A percentile compares a stretch with the other conserved stretches of the same genome.
Evolutionary conservation across 1,140 invertebrate genomes (phyloP).

Genomic region (Diachasma alloeum): DNA sequence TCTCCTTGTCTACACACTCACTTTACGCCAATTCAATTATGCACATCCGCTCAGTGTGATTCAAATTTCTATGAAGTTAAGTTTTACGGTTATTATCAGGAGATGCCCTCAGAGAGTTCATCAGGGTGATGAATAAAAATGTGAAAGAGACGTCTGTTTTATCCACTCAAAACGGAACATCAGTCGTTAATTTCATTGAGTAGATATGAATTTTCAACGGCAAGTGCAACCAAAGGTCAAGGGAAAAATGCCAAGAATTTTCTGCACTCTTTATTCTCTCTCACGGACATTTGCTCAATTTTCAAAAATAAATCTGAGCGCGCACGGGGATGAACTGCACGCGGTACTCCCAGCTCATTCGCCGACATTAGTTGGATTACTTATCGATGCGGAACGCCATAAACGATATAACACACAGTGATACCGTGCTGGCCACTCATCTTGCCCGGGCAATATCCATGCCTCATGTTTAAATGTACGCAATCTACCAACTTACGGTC

Average conservation of each 20-base stretch:
- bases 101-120: neutral
- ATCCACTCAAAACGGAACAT: neutral
- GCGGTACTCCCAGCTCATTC: neutral
- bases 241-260: too few relatives aligned
- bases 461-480: conserved; percentile 36
- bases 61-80: neutral
- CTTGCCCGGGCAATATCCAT: conserved; percentile 3
- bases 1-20: conserved; percentile 7
- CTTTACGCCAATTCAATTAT: conserved; percentile 23
- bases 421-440: neutral
- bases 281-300: neutral
- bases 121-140: neutral
- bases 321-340: neutral
- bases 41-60: conserved; percentile 4
- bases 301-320: neutral
- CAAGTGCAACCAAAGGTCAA: too few relatives aligned
- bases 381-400: conserved; percentile 19
- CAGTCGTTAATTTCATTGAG: too few relatives aligned
- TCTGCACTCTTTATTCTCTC: neutral
- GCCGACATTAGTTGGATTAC: conserved; percentile 19
- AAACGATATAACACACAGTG: neutral
- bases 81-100: neutral
- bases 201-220: too few relatives aligned
- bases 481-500: conserved; percentile 13
- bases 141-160: neutral